A percentile compares a stretch with the other conserved stretches of the same genome.
Evolutionary conservation across 2,797 vertebrate genomes (phyloP).

Genomic region (Megaceryle alcyon): DNA sequence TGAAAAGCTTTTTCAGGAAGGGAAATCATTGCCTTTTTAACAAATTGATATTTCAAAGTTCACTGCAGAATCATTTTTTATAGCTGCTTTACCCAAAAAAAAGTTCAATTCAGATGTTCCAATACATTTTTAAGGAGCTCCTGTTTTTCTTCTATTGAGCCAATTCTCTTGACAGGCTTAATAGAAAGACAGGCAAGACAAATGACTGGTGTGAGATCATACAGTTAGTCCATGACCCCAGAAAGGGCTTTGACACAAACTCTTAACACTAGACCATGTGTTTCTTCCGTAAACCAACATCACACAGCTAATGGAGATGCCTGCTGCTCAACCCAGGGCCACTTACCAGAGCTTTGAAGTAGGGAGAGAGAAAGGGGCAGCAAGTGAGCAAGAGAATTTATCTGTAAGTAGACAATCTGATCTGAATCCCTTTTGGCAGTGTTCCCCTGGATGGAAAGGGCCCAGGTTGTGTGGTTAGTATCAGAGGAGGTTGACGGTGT

Average conservation of each 20-base stretch:
- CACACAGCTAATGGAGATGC: background rate
- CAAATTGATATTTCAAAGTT: background rate
- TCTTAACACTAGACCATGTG: background rate
- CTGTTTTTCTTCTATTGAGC: background rate
- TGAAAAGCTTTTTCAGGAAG: background rate
- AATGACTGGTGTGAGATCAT: slow-evolving; percentile 16
- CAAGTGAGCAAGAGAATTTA: background rate
- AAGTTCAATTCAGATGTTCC: background rate
- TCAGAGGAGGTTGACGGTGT: background rate
- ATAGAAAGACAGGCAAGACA: background rate
- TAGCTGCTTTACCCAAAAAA: background rate
- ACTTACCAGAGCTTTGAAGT: background rate
- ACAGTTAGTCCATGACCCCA: background rate
- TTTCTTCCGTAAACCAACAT: background rate
- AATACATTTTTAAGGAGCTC: background rate
- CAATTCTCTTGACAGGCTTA: background rate
- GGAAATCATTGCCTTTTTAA: background rate
- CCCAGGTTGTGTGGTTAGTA: background rate
- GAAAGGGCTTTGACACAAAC: background rate
- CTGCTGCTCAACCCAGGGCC: background rate
- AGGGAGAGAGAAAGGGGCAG: background rate
- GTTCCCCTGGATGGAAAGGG: background rate
- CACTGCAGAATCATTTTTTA: background rate
- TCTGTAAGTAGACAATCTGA: background rate
- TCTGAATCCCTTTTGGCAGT: background rate